phyloP scores from a whole-genome alignment of 1,140 invertebrate species.

The Helicorthomorpha holstii region DNA sequence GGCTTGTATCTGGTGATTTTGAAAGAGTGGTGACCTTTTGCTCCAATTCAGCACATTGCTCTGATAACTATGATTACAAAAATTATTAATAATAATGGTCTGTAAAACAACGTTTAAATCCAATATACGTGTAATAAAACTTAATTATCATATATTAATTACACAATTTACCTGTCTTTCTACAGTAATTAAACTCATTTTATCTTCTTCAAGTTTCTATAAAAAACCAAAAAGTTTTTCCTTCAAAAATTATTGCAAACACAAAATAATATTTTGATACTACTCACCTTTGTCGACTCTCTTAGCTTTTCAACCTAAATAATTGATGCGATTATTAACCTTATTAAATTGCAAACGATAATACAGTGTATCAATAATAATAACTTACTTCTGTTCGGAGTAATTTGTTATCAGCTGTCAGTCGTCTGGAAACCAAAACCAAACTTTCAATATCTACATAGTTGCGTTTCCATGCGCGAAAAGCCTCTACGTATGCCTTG shows the following conservation, averaged over 20 bases:
- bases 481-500: slow-evolving; percentile 32
- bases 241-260: slow-evolving; percentile 6
- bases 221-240: slow-evolving; percentile 10
- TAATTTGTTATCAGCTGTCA: not conserved
- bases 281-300: slow-evolving; percentile 17
- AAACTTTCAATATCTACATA: slow-evolving; percentile 50
- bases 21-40: slow-evolving; percentile 1
- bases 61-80: not conserved
- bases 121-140: no score
- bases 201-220: slow-evolving; percentile 59
- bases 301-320: slow-evolving; percentile 14
- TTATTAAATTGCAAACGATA: slow-evolving; percentile 34
- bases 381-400: slow-evolving; percentile 12
- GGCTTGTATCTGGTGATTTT: not conserved
- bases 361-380: slow-evolving; percentile 37
- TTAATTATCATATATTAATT: no score
- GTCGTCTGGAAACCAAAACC: slow-evolving; percentile 10
- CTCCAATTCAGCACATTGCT: slow-evolving; percentile 5
- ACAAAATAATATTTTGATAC: slow-evolving; percentile 1
- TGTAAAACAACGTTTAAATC: no score
- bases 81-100: no score
- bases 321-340: slow-evolving; percentile 11
- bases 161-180: slow-evolving; percentile 40
- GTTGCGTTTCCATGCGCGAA: slow-evolving; percentile 47
- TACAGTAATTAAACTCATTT: slow-evolving; percentile 49